These are phyloP conservation scores for Lissocephala sabroskyi DNA, from an alignment of 2,888 invertebrate genomes.

Conservation along the genomic window DNA sequence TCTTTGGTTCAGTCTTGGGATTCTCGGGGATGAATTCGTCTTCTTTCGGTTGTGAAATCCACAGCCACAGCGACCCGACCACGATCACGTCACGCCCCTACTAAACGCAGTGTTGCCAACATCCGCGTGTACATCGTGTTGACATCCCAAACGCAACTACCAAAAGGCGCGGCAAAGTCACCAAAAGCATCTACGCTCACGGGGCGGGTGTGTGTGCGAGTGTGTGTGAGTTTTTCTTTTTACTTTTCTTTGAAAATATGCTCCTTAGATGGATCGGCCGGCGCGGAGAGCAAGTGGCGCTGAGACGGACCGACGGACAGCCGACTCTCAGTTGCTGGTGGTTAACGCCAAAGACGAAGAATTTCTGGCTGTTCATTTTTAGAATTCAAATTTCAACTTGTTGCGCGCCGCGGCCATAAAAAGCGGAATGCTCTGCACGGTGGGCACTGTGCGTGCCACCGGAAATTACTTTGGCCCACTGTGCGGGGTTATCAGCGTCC, in stretches of 20 bases:
- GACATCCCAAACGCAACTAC: constrained; percentile 73
- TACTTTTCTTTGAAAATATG: constrained; percentile 66
- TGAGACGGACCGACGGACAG: no score
- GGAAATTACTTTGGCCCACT: neutral
- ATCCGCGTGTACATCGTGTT: constrained; percentile 65
- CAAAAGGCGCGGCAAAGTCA: constrained; percentile 63
- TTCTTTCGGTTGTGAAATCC: constrained; percentile 6
- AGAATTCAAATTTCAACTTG: constrained; percentile 58
- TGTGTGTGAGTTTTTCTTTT: neutral
- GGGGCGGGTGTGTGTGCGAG: no score
- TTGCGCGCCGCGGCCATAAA: constrained; percentile 50
- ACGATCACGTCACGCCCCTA: constrained; percentile 9
- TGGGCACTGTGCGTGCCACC: no score
- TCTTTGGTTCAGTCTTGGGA: no score
- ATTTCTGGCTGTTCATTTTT: constrained; percentile 60
- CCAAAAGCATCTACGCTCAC: constrained; percentile 55
- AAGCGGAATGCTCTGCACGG: constrained; percentile 9
- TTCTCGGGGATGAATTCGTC: no score
- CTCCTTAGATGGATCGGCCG: constrained; percentile 71
- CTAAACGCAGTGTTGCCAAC: constrained; percentile 26
- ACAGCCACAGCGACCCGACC: neutral
- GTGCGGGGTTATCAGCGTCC: neutral
- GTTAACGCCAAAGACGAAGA: constrained; percentile 60
- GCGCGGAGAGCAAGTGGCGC: constrained; percentile 28
- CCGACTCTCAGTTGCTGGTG: no score